phyloP scores from a whole-genome alignment of 2,888 invertebrate genomes.

The Lobophora halterata region DNA sequence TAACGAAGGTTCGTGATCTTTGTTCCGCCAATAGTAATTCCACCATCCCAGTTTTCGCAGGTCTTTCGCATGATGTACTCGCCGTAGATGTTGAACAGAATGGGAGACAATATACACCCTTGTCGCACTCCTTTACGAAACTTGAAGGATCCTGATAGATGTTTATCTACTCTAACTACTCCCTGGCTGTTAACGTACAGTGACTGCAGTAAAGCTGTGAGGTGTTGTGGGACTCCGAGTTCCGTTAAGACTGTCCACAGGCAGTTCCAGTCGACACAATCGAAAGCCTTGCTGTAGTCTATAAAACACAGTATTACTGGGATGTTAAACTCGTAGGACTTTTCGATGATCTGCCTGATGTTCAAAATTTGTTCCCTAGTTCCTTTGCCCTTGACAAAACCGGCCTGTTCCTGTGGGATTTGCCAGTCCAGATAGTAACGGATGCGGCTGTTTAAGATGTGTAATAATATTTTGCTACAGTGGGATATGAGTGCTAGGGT shows the following conservation, averaged over 20 bases:
- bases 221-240: neutral
- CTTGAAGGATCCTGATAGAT: neutral
- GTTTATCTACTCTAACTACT: neutral
- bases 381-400: too few relatives aligned
- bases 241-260: too few relatives aligned
- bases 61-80: too few relatives aligned
- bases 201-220: neutral
- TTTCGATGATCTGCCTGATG: too few relatives aligned
- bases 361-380: too few relatives aligned
- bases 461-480: too few relatives aligned
- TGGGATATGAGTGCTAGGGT: too few relatives aligned
- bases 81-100: constrained; percentile 3
- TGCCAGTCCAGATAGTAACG: too few relatives aligned
- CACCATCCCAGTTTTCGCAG: constrained; percentile 1
- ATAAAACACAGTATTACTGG: neutral
- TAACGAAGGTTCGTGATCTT: neutral
- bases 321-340: neutral
- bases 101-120: neutral
- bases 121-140: constrained; percentile 1
- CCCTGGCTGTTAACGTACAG: neutral
- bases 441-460: too few relatives aligned
- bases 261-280: neutral
- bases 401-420: too few relatives aligned
- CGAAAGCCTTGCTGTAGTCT: constrained; percentile 1
- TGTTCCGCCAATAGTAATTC: neutral